Evolutionary conservation across 2,888 invertebrate species (phyloP), one percentile per base, ranked within the genome.

Genomic region (Anthophora plumipes): DNA sequence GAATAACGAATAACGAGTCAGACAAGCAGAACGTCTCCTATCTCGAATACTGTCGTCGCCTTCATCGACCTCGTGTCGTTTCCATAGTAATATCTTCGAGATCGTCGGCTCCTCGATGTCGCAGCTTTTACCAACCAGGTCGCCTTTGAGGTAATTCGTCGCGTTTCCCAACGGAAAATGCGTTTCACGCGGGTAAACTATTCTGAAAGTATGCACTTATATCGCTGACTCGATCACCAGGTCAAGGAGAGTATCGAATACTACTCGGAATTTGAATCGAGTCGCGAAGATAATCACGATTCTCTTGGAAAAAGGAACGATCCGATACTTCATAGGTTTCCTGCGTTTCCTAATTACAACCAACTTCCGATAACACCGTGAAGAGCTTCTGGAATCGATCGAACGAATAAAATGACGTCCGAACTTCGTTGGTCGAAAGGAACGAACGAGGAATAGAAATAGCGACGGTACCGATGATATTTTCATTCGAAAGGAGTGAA

Each of bases 221-320:
- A 57, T 61, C 77, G 50, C 39, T 61, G 72, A 41, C 72, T 57
- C 54, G 74, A 79, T 57, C 84, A 87, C 79, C 85, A 74, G 85
- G 86, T 82, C 87, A 88, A 86, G 86, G 86, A 72, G 72, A 88
- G 59, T 71, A 48, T 67, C 77, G 76, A 25, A 54, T 63, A 68
- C 77, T 31, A 68, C 86, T 82, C 67, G 64, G 70, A 84, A 88
- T 88, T 88, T 82, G 66, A 80, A 74, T 77, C 55, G 64, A 72
- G 78, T 77, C 43, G 50, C n/a, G 25, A 31, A 41, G 74, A 67
- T 60, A 63, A 41, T 41, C 20, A 12, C 46, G 39, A 39, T 6
- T 14, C 22, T 46, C 17, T n/a, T 55, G n/a, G 9, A 52, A n/a
- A 43, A 39, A n/a, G 5, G 37, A 43, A n/a, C 43, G 14, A 25